phyloP scores from a whole-genome alignment of 2,113 vertebrate species.

The Desmodus rotundus region DNA sequence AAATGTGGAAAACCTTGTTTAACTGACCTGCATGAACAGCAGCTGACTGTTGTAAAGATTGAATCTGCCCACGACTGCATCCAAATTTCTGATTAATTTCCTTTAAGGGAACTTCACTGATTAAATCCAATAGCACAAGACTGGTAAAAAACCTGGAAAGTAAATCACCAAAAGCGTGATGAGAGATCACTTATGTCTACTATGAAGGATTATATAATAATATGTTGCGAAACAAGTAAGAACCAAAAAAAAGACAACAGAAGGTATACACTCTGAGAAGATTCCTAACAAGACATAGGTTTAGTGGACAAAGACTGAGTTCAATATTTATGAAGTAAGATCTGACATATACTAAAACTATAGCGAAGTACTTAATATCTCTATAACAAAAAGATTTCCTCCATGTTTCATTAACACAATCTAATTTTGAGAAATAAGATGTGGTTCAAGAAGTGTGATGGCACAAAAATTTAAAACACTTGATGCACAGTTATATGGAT shows the following conservation, averaged over 20 bases:
- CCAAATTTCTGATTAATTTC: conserved; percentile 91
- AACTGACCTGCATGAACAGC: conserved; percentile 93
- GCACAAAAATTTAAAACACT: background rate
- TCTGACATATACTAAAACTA: background rate
- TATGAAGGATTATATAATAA: background rate
- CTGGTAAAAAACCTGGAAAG: conserved; percentile 94
- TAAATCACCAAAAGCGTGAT: conserved; percentile 18
- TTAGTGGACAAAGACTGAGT: background rate
- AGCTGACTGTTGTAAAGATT: conserved; percentile 97
- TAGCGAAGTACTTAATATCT: background rate
- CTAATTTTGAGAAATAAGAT: conserved; percentile 32
- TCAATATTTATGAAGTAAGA: background rate
- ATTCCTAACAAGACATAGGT: background rate
- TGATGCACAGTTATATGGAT: background rate
- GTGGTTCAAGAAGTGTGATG: background rate
- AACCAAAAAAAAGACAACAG: background rate
- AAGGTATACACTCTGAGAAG: background rate
- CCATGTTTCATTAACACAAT: background rate
- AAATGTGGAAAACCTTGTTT: background rate
- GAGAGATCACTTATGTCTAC: conserved; percentile 23
- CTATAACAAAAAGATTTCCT: background rate
- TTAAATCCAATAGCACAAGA: conserved; percentile 93
- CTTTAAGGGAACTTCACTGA: conserved; percentile 91
- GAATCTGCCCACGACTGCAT: conserved; percentile 96
- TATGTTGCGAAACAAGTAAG: background rate